Evolutionary conservation across 2,113 vertebrate genomes (phyloP).

Genomic region (Crocuta crocuta): DNA sequence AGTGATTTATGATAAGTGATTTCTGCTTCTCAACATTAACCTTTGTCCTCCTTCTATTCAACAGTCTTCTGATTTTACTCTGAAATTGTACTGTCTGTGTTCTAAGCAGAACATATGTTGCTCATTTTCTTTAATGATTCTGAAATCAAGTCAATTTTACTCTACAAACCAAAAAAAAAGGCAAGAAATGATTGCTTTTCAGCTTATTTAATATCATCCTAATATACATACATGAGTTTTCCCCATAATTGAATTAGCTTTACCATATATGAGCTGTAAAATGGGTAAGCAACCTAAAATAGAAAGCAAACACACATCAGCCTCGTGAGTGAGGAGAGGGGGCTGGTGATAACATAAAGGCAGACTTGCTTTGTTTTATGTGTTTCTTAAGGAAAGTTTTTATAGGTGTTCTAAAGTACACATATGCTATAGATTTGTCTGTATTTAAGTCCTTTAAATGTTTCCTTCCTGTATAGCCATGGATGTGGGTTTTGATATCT

Average conservation of each 20-base stretch:
- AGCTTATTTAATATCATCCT: constrained; percentile 31
- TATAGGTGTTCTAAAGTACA: background rate
- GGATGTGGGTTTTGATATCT: background rate
- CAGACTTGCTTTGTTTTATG: background rate
- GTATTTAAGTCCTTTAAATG: background rate
- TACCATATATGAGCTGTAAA: background rate
- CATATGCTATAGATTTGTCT: background rate
- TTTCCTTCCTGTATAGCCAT: background rate
- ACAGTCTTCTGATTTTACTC: constrained; percentile 49
- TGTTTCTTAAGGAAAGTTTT: constrained; percentile 38
- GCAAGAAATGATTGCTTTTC: background rate
- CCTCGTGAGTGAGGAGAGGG: background rate
- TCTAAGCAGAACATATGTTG: constrained; percentile 30
- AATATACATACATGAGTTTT: background rate
- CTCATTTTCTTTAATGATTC: constrained; percentile 49
- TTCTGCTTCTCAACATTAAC: constrained; percentile 44
- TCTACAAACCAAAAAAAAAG: background rate
- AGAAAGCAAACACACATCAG: background rate
- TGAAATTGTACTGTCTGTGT: constrained; percentile 10
- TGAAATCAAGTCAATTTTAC: background rate
- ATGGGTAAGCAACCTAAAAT: background rate
- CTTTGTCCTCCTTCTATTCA: background rate
- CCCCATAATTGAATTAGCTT: background rate
- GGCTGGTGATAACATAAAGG: background rate
- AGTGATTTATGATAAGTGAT: background rate